Conservation (phyloP, 2,797 vertebrate species). For the Gadopsis marmoratus region DNA sequence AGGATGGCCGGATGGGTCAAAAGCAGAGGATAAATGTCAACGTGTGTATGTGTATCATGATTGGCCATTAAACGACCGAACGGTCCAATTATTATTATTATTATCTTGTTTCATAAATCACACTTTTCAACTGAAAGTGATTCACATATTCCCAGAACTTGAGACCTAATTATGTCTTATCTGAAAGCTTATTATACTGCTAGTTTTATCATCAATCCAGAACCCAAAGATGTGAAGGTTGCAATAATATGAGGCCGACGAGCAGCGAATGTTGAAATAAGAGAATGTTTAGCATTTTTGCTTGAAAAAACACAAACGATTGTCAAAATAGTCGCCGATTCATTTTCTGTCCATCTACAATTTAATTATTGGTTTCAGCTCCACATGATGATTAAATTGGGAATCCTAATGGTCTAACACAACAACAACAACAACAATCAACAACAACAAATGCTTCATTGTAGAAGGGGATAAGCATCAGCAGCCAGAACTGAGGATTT, state of each 20-base stretch:
- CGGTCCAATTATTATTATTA: too few species aligned
- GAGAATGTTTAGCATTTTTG: neutral
- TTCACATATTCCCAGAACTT: neutral
- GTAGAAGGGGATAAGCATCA: neutral
- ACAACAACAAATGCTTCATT: neutral
- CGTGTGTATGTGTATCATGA: too few species aligned
- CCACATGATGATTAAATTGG: too few species aligned
- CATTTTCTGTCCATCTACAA: neutral
- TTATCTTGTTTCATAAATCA: neutral
- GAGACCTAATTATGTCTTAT: neutral
- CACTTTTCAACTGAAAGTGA: neutral
- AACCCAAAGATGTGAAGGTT: neutral
- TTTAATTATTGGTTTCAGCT: neutral
- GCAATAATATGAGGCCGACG: neutral
- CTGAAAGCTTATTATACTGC: neutral
- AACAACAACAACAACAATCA: neutral
- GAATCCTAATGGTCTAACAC: neutral
- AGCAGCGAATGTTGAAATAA: neutral
- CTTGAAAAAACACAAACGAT: neutral
- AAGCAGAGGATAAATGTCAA: too few species aligned
- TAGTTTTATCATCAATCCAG: neutral
- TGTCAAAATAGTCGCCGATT: accelerated
- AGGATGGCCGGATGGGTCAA: too few species aligned
- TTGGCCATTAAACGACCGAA: too few species aligned
- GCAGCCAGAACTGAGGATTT: neutral